These are phyloP conservation scores for Vicugna pacos DNA, from an alignment of 2,113 vertebrate genomes.

Conservation along the genomic window DNA sequence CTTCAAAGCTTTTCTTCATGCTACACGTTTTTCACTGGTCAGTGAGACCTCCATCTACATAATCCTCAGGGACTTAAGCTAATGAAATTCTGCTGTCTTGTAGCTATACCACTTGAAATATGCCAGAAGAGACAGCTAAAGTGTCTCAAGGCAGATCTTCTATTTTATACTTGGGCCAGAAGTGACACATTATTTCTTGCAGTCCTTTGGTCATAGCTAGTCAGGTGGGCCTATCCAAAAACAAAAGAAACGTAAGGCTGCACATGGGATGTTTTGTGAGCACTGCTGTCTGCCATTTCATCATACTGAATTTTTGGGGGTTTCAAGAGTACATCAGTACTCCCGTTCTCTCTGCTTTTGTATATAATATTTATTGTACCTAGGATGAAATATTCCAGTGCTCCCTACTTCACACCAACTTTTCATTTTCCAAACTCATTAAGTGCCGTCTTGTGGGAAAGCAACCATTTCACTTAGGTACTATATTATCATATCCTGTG, in stretches of 20 bases:
- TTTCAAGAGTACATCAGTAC: neutral
- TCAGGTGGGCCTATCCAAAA: neutral
- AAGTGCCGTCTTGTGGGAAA: neutral
- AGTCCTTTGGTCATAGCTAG: conserved; percentile 13
- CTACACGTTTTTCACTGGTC: neutral
- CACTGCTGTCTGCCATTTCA: neutral
- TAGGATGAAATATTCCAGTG: neutral
- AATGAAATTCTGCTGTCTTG: neutral
- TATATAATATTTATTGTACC: neutral
- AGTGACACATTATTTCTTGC: conserved; percentile 3
- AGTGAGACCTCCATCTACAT: neutral
- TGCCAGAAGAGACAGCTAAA: neutral
- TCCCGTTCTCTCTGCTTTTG: neutral
- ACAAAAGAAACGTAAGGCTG: neutral
- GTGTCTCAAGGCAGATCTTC: neutral
- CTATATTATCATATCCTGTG: neutral
- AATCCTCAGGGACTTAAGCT: neutral
- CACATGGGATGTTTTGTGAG: neutral
- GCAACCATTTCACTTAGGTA: neutral
- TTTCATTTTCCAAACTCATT: neutral
- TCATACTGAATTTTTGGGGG: neutral
- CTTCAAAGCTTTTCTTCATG: neutral
- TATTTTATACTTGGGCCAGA: neutral
- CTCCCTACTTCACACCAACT: neutral
- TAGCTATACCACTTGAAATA: neutral